Conservation (phyloP, 1,140 invertebrate species). For the Rhizoglyphus robini region DNA sequence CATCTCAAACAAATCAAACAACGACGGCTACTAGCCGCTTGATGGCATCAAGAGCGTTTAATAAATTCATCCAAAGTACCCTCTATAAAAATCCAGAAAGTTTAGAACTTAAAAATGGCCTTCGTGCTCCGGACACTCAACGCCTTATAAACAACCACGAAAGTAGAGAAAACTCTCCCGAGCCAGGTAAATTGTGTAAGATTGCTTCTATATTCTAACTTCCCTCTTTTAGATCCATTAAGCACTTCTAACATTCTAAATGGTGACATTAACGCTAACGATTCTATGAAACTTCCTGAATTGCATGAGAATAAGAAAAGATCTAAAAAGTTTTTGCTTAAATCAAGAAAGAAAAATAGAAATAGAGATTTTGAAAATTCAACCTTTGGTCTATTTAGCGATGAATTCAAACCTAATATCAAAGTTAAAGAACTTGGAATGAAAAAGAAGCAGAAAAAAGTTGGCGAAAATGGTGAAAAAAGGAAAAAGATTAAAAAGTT, state of each 20-base stretch:
- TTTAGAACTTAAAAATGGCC: background rate
- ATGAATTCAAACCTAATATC: background rate
- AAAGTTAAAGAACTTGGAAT: conserved; percentile 11
- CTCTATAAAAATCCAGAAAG: background rate
- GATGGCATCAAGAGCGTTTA: background rate
- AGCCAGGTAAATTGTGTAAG: conserved; percentile 2
- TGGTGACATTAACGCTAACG: background rate
- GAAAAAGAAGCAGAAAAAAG: conserved; percentile 10
- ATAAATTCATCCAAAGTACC: background rate
- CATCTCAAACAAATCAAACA: background rate
- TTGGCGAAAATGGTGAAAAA: background rate
- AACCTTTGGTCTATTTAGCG: background rate
- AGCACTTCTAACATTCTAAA: background rate
- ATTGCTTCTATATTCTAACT: too few relatives aligned
- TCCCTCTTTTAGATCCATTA: background rate
- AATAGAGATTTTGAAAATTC: background rate
- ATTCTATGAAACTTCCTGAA: background rate
- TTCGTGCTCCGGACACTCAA: conserved; percentile 1
- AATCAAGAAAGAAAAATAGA: background rate
- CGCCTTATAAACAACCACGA: background rate
- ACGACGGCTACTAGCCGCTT: background rate
- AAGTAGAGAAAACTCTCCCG: background rate
- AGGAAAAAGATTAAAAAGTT: background rate
- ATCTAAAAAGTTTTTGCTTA: background rate
- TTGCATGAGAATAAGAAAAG: background rate